Evolutionary conservation across 2,797 vertebrate genomes (phyloP).

Genomic region (Oreortyx pictus): DNA sequence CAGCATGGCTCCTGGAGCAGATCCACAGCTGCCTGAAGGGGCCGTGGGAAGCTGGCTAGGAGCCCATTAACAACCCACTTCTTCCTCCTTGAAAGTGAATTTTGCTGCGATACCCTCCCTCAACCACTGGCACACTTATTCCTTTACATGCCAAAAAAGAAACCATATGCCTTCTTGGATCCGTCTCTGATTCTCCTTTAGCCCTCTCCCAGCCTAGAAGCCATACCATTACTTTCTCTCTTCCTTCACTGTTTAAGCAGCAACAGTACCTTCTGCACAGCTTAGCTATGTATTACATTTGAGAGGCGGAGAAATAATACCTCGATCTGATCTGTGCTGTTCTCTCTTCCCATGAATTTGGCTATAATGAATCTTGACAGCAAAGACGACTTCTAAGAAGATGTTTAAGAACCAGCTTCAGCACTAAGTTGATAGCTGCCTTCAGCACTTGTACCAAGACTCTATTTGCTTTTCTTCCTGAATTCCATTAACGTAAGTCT

Average conservation of each 20-base stretch:
- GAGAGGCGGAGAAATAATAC: neutral
- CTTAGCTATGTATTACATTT: neutral
- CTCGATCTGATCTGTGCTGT: neutral
- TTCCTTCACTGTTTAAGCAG: neutral
- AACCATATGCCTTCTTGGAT: neutral
- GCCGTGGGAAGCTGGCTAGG: neutral
- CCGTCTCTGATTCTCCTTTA: neutral
- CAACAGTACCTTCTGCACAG: neutral
- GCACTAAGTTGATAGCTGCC: neutral
- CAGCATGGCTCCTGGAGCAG: accelerated
- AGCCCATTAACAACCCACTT: neutral
- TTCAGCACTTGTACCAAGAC: neutral
- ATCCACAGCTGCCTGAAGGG: neutral
- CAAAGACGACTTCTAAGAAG: neutral
- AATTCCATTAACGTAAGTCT: neutral
- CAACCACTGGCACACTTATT: neutral
- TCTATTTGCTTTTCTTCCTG: neutral
- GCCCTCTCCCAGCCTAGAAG: neutral
- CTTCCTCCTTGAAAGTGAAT: neutral
- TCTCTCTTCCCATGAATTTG: neutral
- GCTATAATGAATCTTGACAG: neutral
- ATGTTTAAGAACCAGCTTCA: neutral
- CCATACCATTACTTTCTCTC: neutral
- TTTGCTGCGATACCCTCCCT: neutral
- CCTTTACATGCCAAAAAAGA: neutral